phyloP scores from a whole-genome alignment of 2,113 vertebrate species.

The Dicrurus megarhynchus region DNA sequence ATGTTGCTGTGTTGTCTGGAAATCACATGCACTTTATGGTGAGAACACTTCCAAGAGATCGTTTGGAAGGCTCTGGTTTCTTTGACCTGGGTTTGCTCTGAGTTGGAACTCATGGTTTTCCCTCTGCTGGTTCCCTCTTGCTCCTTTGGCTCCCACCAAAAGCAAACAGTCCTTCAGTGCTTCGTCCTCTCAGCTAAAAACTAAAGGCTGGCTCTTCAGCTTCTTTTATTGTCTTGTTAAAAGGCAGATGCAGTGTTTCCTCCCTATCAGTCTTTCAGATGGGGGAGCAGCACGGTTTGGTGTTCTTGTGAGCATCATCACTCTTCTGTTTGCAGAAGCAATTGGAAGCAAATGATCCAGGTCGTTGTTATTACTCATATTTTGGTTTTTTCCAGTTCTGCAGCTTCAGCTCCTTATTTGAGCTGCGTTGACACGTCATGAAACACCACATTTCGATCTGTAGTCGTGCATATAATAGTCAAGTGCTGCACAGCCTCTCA shows the following conservation, averaged over 20 bases:
- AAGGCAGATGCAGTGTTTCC: background rate
- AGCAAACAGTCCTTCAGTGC: background rate
- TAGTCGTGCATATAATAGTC: constrained; percentile 31
- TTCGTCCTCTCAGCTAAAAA: background rate
- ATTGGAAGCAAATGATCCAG: constrained; percentile 50
- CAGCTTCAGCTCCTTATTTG: constrained; percentile 30
- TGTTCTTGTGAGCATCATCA: constrained; percentile 9
- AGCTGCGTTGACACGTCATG: background rate
- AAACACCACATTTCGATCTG: constrained; percentile 29
- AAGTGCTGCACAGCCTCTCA: constrained; percentile 10
- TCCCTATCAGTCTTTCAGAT: background rate
- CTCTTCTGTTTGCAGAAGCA: constrained; percentile 44
- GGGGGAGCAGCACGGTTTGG: background rate
- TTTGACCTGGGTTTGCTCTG: background rate
- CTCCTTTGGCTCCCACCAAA: background rate
- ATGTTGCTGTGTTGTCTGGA: background rate
- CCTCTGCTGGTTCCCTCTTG: background rate
- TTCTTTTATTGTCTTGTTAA: background rate
- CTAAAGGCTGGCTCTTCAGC: background rate
- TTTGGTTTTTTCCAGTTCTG: constrained; percentile 32
- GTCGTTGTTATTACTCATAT: constrained; percentile 40
- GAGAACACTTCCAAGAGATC: background rate
- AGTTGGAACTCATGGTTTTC: background rate
- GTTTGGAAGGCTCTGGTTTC: background rate
- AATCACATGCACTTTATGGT: accelerated